Evolutionary conservation across 2,888 invertebrate species (phyloP).

Genomic region (Leptogaster cylindrica): DNA sequence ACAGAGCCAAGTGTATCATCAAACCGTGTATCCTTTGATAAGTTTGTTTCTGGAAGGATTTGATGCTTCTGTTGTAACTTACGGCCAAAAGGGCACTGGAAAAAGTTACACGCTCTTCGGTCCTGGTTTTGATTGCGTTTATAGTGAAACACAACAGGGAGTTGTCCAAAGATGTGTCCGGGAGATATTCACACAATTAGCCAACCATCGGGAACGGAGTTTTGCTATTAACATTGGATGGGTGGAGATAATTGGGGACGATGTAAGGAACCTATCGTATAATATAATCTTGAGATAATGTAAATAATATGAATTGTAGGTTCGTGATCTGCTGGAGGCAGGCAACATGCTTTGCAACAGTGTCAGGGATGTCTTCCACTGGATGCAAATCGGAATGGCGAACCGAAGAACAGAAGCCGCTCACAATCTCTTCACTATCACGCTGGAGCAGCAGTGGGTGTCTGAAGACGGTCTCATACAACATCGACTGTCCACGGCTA

Average conservation of each 20-base stretch:
- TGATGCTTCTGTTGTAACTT: constrained; percentile 75
- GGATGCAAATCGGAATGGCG: constrained; percentile 71
- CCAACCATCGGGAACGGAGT: constrained; percentile 68
- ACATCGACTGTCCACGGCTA: constrained; percentile 75
- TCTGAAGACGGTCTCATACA: constrained; percentile 71
- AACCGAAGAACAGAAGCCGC: constrained; percentile 65
- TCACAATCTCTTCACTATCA: constrained; percentile 75
- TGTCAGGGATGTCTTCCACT: constrained; percentile 74
- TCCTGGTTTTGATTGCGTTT: constrained; percentile 68
- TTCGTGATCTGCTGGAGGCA: constrained; percentile 66
- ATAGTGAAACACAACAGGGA: constrained; percentile 72
- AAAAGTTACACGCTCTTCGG: constrained; percentile 78
- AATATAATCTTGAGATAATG: neutral
- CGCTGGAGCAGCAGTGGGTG: constrained; percentile 77
- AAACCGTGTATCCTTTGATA: constrained; percentile 71
- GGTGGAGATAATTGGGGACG: constrained; percentile 75
- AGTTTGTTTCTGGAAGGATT: constrained; percentile 75
- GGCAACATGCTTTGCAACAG: constrained; percentile 67
- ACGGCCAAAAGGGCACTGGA: constrained; percentile 72
- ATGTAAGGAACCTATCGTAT: too few relatives aligned
- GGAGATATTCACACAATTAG: constrained; percentile 72
- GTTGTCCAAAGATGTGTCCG: constrained; percentile 74
- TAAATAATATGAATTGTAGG: constrained; percentile 50
- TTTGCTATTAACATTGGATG: constrained; percentile 74
- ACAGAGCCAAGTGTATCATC: constrained; percentile 70